A percentile compares a stretch with the other conserved stretches of the same genome.
Conservation (phyloP, 2,888 invertebrate species). For the Tenthredo scrophulariae region DNA sequence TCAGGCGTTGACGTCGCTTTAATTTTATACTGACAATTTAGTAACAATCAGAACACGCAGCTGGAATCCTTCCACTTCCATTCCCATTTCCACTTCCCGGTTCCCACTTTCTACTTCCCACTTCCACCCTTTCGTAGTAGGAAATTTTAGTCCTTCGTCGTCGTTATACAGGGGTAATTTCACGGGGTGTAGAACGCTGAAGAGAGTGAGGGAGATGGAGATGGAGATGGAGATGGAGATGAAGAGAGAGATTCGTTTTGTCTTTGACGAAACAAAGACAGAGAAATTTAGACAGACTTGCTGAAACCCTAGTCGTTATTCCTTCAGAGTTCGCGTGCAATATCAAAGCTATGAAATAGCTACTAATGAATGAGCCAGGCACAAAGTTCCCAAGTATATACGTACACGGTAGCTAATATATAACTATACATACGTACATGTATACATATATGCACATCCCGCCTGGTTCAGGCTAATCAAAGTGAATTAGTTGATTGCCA, state of each 20-base stretch:
- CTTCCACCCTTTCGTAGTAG: slow-evolving; percentile 16
- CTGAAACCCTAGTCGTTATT: slow-evolving; percentile 3
- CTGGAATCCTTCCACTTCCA: slow-evolving; percentile 14
- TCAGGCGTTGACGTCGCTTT: slow-evolving; percentile 1
- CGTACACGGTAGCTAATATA: neutral
- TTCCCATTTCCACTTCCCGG: neutral
- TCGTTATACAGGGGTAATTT: slow-evolving; percentile 45
- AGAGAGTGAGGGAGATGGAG: neutral
- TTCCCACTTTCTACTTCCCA: neutral
- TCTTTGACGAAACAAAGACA: slow-evolving; percentile 43
- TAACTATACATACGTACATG: neutral
- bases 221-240: neutral
- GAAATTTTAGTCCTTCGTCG: slow-evolving; percentile 40
- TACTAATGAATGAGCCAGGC: slow-evolving; percentile 38
- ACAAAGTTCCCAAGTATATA: slow-evolving; percentile 4
- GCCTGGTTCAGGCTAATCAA: neutral
- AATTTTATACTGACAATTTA: slow-evolving; percentile 27
- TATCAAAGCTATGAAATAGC: slow-evolving; percentile 36
- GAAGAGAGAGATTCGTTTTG: slow-evolving; percentile 22
- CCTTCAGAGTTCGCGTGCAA: slow-evolving; percentile 18
- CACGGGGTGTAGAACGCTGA: slow-evolving; percentile 25
- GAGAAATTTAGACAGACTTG: slow-evolving; percentile 24
- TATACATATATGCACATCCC: neutral
- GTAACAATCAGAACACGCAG: slow-evolving; percentile 7
- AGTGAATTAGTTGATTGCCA: neutral